Conservation (phyloP, 2,888 invertebrate species). For the Apodemia hepburni region DNA sequence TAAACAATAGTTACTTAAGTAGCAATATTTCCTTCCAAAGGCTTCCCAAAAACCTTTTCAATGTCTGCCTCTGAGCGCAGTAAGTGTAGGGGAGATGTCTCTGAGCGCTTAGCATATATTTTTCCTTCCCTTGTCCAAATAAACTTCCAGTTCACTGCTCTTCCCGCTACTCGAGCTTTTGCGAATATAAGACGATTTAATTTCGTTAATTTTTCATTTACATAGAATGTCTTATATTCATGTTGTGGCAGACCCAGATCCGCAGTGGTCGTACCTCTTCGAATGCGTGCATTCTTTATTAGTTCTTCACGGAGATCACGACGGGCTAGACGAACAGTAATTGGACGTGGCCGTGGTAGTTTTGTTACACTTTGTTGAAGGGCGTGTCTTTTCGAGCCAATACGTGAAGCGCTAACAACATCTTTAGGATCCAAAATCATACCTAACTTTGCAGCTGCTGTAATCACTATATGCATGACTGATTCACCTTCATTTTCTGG, state of each 20-base stretch:
- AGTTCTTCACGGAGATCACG: not conserved
- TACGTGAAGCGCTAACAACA: not conserved
- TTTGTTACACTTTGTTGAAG: not conserved
- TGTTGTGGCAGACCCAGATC: slow-evolving; percentile 12
- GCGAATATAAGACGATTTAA: slow-evolving; percentile 18
- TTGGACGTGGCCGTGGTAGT: not conserved
- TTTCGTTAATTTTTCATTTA: slow-evolving; percentile 21
- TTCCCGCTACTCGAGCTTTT: slow-evolving; percentile 16
- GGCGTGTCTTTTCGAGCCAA: not conserved
- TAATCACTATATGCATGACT: not conserved
- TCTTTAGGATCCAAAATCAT: slow-evolving; percentile 1
- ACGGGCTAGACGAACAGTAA: not conserved
- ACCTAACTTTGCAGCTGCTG: slow-evolving; percentile 8
- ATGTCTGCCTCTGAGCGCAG: not conserved
- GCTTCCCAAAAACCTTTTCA: not conserved
- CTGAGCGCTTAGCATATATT: slow-evolving; percentile 16
- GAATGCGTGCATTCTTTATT: not conserved
- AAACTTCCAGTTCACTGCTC: slow-evolving; percentile 18
- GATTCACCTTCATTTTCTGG: not conserved
- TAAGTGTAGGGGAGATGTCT: not conserved
- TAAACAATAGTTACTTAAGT: not conserved
- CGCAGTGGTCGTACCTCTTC: not conserved
- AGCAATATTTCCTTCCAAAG: not conserved
- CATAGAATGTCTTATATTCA: slow-evolving; percentile 1
- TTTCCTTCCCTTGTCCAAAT: slow-evolving; percentile 20